A percentile compares a stretch with the other conserved stretches of the same genome.
Conservation (phyloP, 2,797 vertebrate species). For the Iguana delicatissima region DNA sequence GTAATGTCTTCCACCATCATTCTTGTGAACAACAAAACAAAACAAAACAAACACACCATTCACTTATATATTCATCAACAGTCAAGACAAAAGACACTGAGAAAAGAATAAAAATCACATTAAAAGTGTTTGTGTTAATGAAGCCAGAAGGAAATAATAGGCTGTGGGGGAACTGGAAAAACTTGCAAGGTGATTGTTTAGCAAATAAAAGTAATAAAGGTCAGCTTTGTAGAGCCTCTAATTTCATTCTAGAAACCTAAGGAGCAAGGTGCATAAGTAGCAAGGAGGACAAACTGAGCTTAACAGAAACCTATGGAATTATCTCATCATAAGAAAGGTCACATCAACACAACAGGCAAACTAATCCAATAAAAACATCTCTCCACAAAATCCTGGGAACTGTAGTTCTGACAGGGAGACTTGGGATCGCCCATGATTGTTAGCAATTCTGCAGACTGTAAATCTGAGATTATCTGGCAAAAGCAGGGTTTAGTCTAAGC, state of each 20-base stretch:
- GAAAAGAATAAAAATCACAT: conserved; percentile 8
- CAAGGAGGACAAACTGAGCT: background rate
- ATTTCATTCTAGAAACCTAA: conserved; percentile 51
- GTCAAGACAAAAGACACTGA: background rate
- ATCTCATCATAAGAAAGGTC: background rate
- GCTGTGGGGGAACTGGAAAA: conserved; percentile 54
- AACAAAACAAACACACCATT: background rate
- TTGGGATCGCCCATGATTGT: background rate
- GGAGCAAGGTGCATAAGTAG: conserved; percentile 20
- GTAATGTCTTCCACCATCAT: background rate
- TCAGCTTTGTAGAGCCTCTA: conserved; percentile 61
- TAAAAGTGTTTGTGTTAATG: conserved; percentile 52
- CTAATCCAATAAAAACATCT: background rate
- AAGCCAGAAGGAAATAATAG: conserved; percentile 48
- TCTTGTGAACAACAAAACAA: background rate
- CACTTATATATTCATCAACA: background rate
- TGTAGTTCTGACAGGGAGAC: background rate
- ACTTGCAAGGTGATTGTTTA: conserved; percentile 41
- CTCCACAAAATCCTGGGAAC: background rate
- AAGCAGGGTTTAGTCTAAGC: background rate
- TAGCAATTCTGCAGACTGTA: background rate
- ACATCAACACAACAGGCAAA: background rate
- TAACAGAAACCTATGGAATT: conserved; percentile 33
- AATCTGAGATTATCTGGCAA: background rate
- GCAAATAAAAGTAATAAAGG: conserved; percentile 72